A percentile compares a stretch with the other conserved stretches of the same genome.
These are phyloP conservation scores for Drosophila fuyamai DNA, from an alignment of 1,140 invertebrate genomes.

Conservation along the genomic window DNA sequence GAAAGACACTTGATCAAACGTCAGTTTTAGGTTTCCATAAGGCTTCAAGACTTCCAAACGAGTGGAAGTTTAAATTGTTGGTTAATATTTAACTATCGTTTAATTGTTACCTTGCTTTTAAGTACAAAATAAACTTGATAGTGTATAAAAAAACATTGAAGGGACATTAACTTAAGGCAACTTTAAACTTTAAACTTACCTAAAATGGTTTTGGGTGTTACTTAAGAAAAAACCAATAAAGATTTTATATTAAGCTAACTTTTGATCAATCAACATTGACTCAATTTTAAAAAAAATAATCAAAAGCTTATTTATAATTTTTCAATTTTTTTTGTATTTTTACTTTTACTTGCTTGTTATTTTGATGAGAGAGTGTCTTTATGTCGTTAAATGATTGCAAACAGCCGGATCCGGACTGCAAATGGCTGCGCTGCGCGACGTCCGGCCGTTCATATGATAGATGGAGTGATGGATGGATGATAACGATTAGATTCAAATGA, in stretches of 20 bases:
- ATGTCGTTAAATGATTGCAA: conserved; percentile 56
- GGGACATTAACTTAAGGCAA: too few species aligned
- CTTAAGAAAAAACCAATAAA: too few species aligned
- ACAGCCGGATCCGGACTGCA: conserved; percentile 16
- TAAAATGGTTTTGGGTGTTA: neutral
- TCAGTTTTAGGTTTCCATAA: neutral
- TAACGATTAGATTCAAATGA: conserved; percentile 59
- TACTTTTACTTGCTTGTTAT: conserved; percentile 82
- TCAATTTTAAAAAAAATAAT: neutral
- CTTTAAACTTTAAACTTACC: neutral
- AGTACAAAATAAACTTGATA: neutral
- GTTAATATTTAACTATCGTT: conserved; percentile 66
- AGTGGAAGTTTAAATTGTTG: conserved; percentile 22
- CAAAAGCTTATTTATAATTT: conserved; percentile 9
- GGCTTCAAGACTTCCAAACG: neutral
- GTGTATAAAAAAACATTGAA: too few species aligned
- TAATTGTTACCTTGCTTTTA: conserved; percentile 36
- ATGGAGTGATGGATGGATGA: conserved; percentile 67
- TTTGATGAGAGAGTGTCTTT: conserved; percentile 68
- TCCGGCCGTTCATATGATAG: conserved; percentile 38
- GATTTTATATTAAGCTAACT: too few species aligned
- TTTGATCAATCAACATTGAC: neutral
- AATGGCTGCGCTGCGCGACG: conserved; percentile 3
- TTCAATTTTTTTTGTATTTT: conserved; percentile 76
- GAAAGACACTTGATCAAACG: neutral